Evolutionary conservation across 2,888 invertebrate genomes (phyloP).

Genomic region (Drosophila incognita): DNA sequence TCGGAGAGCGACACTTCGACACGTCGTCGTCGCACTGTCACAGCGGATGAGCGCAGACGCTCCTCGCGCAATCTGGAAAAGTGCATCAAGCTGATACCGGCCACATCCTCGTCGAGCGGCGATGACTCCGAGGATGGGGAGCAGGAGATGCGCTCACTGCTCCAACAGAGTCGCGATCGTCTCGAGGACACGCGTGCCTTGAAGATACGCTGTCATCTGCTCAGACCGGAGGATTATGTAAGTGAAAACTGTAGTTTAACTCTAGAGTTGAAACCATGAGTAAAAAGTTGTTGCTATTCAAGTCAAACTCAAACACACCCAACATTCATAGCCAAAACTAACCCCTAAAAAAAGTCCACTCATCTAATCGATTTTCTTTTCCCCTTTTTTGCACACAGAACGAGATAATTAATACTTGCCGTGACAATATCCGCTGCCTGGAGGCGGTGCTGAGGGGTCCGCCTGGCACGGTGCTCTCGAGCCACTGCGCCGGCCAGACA

Average conservation of each 20-base stretch:
- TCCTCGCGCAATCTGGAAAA: slow-evolving; percentile 84
- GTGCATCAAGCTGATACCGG: slow-evolving; percentile 83
- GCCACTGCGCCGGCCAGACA: slow-evolving; percentile 87
- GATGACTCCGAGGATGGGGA: slow-evolving; percentile 84
- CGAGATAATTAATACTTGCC: slow-evolving; percentile 93
- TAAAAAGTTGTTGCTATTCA: not conserved
- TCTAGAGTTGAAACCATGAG: not conserved
- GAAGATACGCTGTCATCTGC: slow-evolving; percentile 84
- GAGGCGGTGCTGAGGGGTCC: slow-evolving; percentile 88
- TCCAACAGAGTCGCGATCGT: slow-evolving; percentile 83
- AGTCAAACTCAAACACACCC: not conserved
- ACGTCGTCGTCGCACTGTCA: slow-evolving; percentile 81
- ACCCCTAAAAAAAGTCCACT: not conserved
- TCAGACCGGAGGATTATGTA: slow-evolving; percentile 85
- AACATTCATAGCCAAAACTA: not conserved
- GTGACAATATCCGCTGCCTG: slow-evolving; percentile 93
- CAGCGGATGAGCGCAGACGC: slow-evolving; percentile 83
- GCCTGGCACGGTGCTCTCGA: slow-evolving; percentile 86
- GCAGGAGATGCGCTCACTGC: slow-evolving; percentile 83
- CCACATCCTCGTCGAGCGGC: slow-evolving; percentile 84
- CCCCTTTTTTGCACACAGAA: slow-evolving; percentile 86
- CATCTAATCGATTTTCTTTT: slow-evolving; percentile 1
- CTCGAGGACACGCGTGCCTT: slow-evolving; percentile 84
- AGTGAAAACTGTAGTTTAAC: slow-evolving; percentile 48
- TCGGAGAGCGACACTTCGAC: slow-evolving; percentile 85